Percentiles rank a stretch among this genome's conserved stretches.
Conservation (phyloP, 2,797 vertebrate species). For the Girardinus metallicus region DNA sequence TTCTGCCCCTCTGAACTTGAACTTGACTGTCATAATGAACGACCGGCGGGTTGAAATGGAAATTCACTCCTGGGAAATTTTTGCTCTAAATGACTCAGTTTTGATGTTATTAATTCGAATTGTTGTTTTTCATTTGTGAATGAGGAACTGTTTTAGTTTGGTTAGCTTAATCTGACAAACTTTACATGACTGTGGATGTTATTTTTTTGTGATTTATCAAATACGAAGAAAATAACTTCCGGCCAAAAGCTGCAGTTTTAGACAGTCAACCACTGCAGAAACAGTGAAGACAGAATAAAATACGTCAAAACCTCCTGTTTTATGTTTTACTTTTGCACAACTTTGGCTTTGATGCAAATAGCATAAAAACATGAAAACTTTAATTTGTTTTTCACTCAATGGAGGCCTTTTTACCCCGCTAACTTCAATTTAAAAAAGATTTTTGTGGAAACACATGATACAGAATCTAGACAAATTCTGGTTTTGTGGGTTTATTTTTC, state of each 20-base stretch:
- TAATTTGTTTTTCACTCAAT: background rate
- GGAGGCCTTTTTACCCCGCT: background rate
- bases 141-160: background rate
- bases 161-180: background rate
- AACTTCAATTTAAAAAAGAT: background rate
- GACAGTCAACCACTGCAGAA: background rate
- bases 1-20: slow-evolving; percentile 81
- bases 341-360: background rate
- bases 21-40: slow-evolving; percentile 80
- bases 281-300: background rate
- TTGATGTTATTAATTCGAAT: background rate
- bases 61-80: slow-evolving; percentile 39
- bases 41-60: slow-evolving; percentile 55
- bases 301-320: background rate
- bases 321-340: background rate
- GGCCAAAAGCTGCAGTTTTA: background rate
- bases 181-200: background rate
- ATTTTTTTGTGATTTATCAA: background rate
- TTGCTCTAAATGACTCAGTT: background rate
- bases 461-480: background rate
- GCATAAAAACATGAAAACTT: background rate
- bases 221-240: background rate
- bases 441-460: background rate
- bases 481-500: background rate
- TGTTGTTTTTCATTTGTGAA: background rate